Conservation (phyloP, 92 coral and sea anemone genomes). For the Palythoa grandis region DNA sequence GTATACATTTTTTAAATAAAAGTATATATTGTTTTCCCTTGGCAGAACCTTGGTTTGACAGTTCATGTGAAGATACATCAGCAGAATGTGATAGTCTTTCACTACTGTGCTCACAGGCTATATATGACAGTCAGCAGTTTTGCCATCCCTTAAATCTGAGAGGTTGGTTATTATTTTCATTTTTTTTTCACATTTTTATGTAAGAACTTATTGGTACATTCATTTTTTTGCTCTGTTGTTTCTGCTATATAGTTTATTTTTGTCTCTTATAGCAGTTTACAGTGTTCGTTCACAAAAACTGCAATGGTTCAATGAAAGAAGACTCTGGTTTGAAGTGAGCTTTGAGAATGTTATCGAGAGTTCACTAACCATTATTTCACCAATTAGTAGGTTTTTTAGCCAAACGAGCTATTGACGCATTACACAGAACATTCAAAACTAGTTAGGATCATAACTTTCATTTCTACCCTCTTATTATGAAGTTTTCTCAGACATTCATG, state of each 20-base stretch:
- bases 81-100: neutral
- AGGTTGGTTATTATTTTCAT: neutral
- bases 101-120: neutral
- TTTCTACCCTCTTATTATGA: neutral
- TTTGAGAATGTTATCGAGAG: too few relatives aligned
- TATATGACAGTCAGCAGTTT: neutral
- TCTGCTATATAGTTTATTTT: neutral
- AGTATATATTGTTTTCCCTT: neutral
- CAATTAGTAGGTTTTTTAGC: too few relatives aligned
- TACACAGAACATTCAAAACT: too few relatives aligned
- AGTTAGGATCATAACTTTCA: neutral
- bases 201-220: too few relatives aligned
- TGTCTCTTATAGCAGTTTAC: neutral
- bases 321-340: too few relatives aligned
- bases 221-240: too few relatives aligned
- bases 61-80: neutral
- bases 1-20: neutral
- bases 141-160: neutral
- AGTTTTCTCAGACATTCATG: neutral
- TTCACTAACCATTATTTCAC: too few relatives aligned
- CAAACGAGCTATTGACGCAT: too few relatives aligned
- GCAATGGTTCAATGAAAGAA: too few relatives aligned
- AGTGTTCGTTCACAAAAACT: neutral
- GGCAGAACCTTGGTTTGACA: neutral
- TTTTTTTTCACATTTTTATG: too few relatives aligned